These are phyloP conservation scores for Nanger granti DNA, from an alignment of 2,113 vertebrate species.

Conservation along the genomic window DNA sequence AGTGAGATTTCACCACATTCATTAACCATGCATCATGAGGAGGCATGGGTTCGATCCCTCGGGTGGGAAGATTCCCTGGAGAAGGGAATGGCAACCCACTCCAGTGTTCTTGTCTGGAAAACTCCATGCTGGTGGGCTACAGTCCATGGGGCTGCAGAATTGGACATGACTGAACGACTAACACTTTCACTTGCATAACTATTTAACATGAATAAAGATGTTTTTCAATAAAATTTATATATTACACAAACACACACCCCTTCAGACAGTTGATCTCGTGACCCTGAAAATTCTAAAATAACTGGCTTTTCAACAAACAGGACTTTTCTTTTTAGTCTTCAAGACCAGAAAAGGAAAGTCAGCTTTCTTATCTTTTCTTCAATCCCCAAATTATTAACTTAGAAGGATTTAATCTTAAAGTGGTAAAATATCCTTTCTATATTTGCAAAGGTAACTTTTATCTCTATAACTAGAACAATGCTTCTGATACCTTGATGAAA, in stretches of 20 bases:
- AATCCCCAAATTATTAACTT: not conserved
- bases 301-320: not conserved
- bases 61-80: not conserved
- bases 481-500: not conserved
- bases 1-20: not conserved
- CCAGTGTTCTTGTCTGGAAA: not conserved
- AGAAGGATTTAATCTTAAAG: not conserved
- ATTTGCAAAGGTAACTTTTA: not conserved
- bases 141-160: not conserved
- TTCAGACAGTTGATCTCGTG: not conserved
- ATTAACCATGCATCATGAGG: not conserved
- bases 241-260: not conserved
- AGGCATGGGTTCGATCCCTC: not conserved
- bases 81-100: not conserved
- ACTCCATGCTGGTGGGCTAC: not conserved
- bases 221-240: not conserved
- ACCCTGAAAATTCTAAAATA: not conserved
- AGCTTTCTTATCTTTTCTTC: not conserved
- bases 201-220: not conserved
- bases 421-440: not conserved
- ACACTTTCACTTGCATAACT: not conserved
- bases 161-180: not conserved
- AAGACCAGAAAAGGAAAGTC: conserved; percentile 1
- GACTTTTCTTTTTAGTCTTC: not conserved
- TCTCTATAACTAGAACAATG: not conserved